Evolutionary conservation across 2,888 invertebrate species (phyloP).

Genomic region (Pterostichus niger): DNA sequence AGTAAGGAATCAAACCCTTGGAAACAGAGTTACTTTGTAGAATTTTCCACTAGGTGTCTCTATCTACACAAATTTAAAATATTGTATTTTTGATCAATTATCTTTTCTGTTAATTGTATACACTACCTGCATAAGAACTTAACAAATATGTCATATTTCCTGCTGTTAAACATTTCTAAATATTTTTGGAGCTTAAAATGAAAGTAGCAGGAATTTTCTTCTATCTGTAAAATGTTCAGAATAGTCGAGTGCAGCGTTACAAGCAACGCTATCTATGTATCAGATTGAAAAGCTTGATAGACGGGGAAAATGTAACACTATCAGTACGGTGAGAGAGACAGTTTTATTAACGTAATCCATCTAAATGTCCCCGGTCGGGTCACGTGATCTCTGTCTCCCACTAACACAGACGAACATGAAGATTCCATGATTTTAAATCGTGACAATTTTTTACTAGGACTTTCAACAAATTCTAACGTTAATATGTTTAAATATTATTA

Average conservation of each 20-base stretch:
- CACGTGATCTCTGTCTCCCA: slow-evolving; percentile 39
- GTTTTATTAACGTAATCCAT: slow-evolving; percentile 59
- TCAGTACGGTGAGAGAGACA: slow-evolving; percentile 51
- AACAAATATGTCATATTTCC: too few species aligned
- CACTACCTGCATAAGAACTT: too few species aligned
- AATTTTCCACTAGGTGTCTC: too few species aligned
- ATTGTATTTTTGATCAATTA: too few species aligned
- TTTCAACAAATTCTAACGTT: background rate
- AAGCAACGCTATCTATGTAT: slow-evolving; percentile 38
- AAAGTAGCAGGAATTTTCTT: background rate
- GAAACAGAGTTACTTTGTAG: too few species aligned
- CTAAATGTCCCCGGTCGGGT: slow-evolving; percentile 42
- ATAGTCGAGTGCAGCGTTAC: slow-evolving; percentile 33
- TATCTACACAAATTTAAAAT: too few species aligned
- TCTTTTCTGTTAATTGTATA: too few species aligned
- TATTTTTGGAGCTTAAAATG: too few species aligned
- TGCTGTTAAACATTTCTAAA: too few species aligned
- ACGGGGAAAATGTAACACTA: slow-evolving; percentile 47
- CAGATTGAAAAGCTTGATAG: slow-evolving; percentile 53
- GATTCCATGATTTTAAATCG: slow-evolving; percentile 9
- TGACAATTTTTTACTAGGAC: slow-evolving; percentile 16
- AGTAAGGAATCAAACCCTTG: too few species aligned
- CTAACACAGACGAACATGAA: background rate
- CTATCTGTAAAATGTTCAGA: slow-evolving; percentile 13
- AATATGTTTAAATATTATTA: too few species aligned